Base-by-base conservation (phyloP, 2,113 vertebrate species). In the Pavo muticus region DNA sequence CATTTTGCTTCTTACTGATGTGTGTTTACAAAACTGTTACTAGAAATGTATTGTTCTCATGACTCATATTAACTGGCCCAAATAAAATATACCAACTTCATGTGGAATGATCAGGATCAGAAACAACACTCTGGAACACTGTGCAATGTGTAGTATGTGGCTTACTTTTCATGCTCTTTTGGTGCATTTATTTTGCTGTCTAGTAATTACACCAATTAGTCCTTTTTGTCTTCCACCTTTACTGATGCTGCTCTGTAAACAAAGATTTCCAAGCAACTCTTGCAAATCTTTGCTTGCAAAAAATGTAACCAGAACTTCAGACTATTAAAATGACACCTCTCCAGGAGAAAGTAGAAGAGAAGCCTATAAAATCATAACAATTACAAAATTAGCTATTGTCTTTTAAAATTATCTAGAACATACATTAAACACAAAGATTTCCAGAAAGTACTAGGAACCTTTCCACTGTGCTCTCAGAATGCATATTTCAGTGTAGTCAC, bases 91-190 rank as follows among this genome's bases (percentile, higher is more conserved):
- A 54, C 7, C 35, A 74, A 4, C 29, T 39, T 81, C 11, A 39
- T 7, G 12, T n/a, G 23, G 14, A 54, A 88, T 45, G 39, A 72
- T 47, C 39, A 47, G 12, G n/a, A 67, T 19, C 39, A 67, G 65
- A 79, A 73, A 45, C 0, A 47, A 13, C 13, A 42, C 13, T 52
- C 23, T 35, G 19, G 10, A 24, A 37, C 6, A 35, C 37, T 16
- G 10, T 61, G 19, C 0, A 0, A 6, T 45, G 12, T 60, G 5
- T 16, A 60, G 3, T 14, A 68, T 54, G 72, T 60, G 37, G 8
- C 37, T 67, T 60, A 44, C 8, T 52, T 76, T 59, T 74, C 12
- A 59, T 65, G 25, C 27, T 27, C 9, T 65, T 60, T 60, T 67
- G 10, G 10, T 54, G 6, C 19, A 45, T 25, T 23, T 60, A 3